Percentiles rank a stretch among this genome's conserved stretches.
phyloP scores from a whole-genome alignment of 2,797 vertebrate genomes.

The Microhierax caerulescens region DNA sequence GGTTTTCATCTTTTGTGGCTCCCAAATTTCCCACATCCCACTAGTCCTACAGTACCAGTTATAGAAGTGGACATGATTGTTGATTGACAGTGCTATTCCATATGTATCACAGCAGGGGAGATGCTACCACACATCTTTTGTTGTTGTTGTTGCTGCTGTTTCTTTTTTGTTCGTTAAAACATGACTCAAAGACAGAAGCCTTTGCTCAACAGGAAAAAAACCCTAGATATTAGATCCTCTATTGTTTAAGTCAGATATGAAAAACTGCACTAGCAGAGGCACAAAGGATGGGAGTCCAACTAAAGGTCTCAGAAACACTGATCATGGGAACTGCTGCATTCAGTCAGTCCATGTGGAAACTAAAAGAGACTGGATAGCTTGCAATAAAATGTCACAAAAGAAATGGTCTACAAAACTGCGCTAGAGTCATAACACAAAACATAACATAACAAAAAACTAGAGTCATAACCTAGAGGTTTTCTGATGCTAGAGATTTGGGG shows the following conservation, averaged over 20 bases:
- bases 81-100: neutral
- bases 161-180: slow-evolving; percentile 13
- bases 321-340: neutral
- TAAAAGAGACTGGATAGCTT: neutral
- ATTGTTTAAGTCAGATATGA: slow-evolving; percentile 42
- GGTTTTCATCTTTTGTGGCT: slow-evolving; percentile 21
- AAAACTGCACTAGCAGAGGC: neutral
- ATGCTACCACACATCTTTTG: slow-evolving; percentile 16
- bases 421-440: too few relatives aligned
- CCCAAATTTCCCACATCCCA: slow-evolving; percentile 33
- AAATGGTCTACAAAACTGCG: neutral
- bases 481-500: neutral
- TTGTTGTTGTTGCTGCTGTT: too few relatives aligned
- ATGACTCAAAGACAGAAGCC: slow-evolving; percentile 48
- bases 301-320: neutral
- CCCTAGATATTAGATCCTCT: neutral
- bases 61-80: neutral
- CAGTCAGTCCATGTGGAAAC: neutral
- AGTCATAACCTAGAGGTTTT: neutral
- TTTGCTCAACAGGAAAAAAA: neutral
- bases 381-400: neutral
- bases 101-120: slow-evolving; percentile 9
- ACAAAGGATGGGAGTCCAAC: neutral
- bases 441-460: too few relatives aligned
- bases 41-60: neutral